A percentile compares a stretch with the other conserved stretches of the same genome.
These are phyloP conservation scores for Delichon dasypus DNA, from an alignment of 2,797 vertebrate species.

Conservation along the genomic window DNA sequence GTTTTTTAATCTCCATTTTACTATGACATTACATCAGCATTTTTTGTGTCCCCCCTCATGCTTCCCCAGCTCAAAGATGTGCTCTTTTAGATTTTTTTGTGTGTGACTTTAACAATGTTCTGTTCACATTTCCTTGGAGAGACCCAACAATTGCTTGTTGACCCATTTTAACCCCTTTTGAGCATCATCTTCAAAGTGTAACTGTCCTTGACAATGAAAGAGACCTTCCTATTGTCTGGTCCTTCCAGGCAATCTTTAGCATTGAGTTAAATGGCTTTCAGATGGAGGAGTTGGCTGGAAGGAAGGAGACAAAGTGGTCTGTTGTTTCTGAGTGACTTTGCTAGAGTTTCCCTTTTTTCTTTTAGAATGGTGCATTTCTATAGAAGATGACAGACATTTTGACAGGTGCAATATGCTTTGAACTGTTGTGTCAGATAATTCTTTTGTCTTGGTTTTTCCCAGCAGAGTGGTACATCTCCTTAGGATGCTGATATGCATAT, in stretches of 20 bases:
- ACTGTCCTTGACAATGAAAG: conserved; percentile 92
- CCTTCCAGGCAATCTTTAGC: conserved; percentile 82
- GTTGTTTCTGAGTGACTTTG: conserved; percentile 86
- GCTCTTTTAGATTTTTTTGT: conserved; percentile 72
- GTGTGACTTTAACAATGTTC: conserved; percentile 77
- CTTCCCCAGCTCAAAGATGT: conserved; percentile 68
- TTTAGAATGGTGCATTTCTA: conserved; percentile 78
- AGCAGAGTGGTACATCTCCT: conserved; percentile 80
- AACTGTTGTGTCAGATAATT: conserved; percentile 90
- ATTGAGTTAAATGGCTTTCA: conserved; percentile 83
- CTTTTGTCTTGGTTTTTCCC: conserved; percentile 86
- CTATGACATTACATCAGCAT: conserved; percentile 61
- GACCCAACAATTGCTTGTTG: conserved; percentile 80
- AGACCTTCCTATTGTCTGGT: conserved; percentile 84
- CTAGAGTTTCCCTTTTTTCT: conserved; percentile 82
- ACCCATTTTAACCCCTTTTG: conserved; percentile 89
- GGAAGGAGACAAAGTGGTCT: conserved; percentile 80
- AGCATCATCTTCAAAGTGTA: conserved; percentile 88
- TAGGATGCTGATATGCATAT: conserved; percentile 78
- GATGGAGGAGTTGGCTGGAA: conserved; percentile 78
- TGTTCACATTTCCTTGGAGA: conserved; percentile 77
- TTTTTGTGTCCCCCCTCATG: conserved; percentile 34
- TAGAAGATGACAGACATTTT: conserved; percentile 87
- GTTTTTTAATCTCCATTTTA: conserved; percentile 28
- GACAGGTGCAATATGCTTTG: conserved; percentile 95